Base-by-base conservation (phyloP, 2,113 vertebrate genomes). In the Motacilla tschutschensis region DNA sequence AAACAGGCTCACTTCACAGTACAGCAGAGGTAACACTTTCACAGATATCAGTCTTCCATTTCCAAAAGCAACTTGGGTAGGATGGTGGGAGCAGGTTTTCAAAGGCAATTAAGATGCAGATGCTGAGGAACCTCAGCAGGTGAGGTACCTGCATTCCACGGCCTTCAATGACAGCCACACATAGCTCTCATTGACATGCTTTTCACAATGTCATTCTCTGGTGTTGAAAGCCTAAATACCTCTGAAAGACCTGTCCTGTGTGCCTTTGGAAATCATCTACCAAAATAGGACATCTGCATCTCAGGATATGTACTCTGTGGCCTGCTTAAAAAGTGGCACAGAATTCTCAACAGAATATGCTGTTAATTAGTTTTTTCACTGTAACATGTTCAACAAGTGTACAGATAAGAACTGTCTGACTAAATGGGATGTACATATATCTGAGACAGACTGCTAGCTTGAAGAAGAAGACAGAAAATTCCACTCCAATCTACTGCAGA, bases 311-410 rank as follows among this genome's bases (percentile, higher is more conserved):
- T 78, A 85, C 89, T 43, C 50, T 67, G 55, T 69, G 91, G 40
- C 93, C 94, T 87, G 82, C 58, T 95, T 93, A 89, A 78, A 89
- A 94, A 92, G 63, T 93, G 78, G 90, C 86, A 90, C 90, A 79
- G 60, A 85, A 93, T 66, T 93, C 91, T 70, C 94, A 35, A 57
- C 16, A 53, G 91, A 92, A 88, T 86, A 88, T 12, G 40, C 17
- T 44, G 51, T 14, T 94, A 93, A 95, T 93, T 91, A 94, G 94
- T 74, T 88, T 74, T 86, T 90, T 90, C 89, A 93, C 20, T 60
- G 60, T 43, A 79, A 57, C 48, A 35, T 9, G 29, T 46, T 79
- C 90, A 92, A 84, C 57, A 88, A 79, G 75, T 54, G 79, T 57
- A 64, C n/a, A 79, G 84, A 90, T 79, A 92, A 87, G 55, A 48